A percentile compares a stretch with the other conserved stretches of the same genome.
These are phyloP conservation scores for Drosophila bocqueti DNA, from an alignment of 1,140 invertebrate species.

Conservation along the genomic window DNA sequence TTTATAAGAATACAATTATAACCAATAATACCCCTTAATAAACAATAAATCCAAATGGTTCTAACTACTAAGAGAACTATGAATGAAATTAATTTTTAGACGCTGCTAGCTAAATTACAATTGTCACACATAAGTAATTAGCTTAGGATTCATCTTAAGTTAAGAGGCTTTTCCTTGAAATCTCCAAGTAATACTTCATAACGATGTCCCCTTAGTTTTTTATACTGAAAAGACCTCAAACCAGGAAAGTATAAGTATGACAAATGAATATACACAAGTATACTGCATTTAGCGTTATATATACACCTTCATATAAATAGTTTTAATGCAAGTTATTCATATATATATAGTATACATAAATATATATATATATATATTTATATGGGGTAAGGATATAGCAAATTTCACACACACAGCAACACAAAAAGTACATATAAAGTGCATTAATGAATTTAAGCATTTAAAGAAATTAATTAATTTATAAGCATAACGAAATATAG, in stretches of 20 bases:
- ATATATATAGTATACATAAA: slow-evolving; percentile 34
- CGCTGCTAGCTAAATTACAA: slow-evolving; percentile 63
- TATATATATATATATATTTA: slow-evolving; percentile 62
- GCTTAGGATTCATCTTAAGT: slow-evolving; percentile 34
- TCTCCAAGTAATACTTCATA: slow-evolving; percentile 41
- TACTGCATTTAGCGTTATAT: slow-evolving; percentile 79
- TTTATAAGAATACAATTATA: slow-evolving; percentile 53
- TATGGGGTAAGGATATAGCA: slow-evolving; percentile 66
- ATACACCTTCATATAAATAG: slow-evolving; percentile 44
- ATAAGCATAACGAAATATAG: slow-evolving; percentile 63
- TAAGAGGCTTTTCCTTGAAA: slow-evolving; percentile 68
- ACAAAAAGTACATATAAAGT: slow-evolving; percentile 84
- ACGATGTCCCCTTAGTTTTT: slow-evolving; percentile 29
- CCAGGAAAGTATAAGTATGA: slow-evolving; percentile 40
- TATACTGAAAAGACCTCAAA: slow-evolving; percentile 69
- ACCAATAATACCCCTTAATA: slow-evolving; percentile 26
- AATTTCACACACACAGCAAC: slow-evolving; percentile 79
- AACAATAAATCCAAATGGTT: slow-evolving; percentile 18
- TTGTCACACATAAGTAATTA: slow-evolving; percentile 21
- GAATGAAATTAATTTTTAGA: slow-evolving; percentile 32
- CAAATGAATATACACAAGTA: slow-evolving; percentile 76
- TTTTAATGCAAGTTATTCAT: slow-evolving; percentile 50
- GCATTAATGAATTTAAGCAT: slow-evolving; percentile 84
- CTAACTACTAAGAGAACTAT: slow-evolving; percentile 37
- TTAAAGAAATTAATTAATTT: slow-evolving; percentile 83